Evolutionary conservation across 2,113 vertebrate genomes (phyloP).

Genomic region (Oenanthe melanoleuca): DNA sequence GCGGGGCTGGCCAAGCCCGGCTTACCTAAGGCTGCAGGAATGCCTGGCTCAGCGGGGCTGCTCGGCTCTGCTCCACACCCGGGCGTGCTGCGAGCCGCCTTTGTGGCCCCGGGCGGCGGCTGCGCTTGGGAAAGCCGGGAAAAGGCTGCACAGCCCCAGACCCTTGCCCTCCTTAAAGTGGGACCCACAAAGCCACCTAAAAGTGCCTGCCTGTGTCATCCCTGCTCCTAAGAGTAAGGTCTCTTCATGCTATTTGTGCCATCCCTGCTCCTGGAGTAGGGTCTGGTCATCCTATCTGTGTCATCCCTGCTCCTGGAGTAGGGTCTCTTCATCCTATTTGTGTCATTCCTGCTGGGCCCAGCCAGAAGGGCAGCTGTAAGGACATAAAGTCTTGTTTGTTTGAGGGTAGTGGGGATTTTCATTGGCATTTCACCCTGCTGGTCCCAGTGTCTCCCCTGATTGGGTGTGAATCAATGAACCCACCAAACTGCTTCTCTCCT

Average conservation of each 20-base stretch:
- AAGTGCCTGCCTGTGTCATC: background rate
- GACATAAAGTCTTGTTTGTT: background rate
- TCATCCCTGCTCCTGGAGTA: background rate
- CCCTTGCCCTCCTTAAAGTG: background rate
- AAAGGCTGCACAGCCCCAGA: background rate
- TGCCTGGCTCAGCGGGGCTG: slow-evolving; percentile 9
- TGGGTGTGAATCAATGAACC: rapidly evolving
- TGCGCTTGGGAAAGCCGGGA: background rate
- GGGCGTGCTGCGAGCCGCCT: background rate
- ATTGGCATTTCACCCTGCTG: rapidly evolving
- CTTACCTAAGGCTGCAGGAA: background rate
- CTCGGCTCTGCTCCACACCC: background rate
- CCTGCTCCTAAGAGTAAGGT: background rate
- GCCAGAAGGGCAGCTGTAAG: background rate
- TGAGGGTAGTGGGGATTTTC: background rate
- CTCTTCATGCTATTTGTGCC: rapidly evolving
- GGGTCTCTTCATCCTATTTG: background rate
- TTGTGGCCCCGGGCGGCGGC: background rate
- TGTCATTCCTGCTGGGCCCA: background rate
- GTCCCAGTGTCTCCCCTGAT: background rate
- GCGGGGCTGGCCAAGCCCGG: background rate
- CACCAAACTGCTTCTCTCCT: background rate
- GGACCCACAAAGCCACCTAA: background rate
- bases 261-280: too few species aligned
- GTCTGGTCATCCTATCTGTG: too few species aligned